phyloP scores from a whole-genome alignment of 2,797 vertebrate genomes.

The Lutjanus argentimaculatus region DNA sequence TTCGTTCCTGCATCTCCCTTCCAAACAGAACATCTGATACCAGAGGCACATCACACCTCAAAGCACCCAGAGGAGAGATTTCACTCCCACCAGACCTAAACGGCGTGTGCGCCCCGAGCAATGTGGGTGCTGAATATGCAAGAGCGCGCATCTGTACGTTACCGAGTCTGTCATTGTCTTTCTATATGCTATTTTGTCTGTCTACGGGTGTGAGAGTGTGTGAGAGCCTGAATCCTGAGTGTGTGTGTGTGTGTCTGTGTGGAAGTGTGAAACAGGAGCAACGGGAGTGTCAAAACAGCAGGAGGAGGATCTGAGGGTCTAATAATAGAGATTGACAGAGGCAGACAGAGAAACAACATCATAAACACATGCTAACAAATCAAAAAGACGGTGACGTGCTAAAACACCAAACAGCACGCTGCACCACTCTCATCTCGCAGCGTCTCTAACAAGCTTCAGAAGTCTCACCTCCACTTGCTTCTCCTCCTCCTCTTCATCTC shows the following conservation, averaged over 20 bases:
- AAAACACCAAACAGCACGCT: conserved; percentile 73
- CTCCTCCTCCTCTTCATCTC: conserved; percentile 65
- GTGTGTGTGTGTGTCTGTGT: conserved; percentile 32
- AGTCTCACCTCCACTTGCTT: conserved; percentile 77
- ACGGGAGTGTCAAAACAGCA: conserved; percentile 78
- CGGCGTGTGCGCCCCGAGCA: conserved; percentile 29
- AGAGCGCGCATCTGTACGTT: conserved; percentile 19
- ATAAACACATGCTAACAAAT: conserved; percentile 84
- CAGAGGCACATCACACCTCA: conserved; percentile 45
- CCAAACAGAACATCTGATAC: conserved; percentile 58
- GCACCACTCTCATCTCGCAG: conserved; percentile 71
- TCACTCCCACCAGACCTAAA: conserved; percentile 47
- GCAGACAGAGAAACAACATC: conserved; percentile 80
- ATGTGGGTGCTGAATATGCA: conserved; percentile 36
- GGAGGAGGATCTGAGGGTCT: conserved; percentile 79
- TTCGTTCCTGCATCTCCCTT: conserved; percentile 47
- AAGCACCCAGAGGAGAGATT: conserved; percentile 51
- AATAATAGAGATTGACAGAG: conserved; percentile 83
- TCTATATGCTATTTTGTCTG: conserved; percentile 38
- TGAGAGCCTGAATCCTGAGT: conserved; percentile 38
- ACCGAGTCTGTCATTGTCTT: conserved; percentile 41
- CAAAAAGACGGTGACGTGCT: conserved; percentile 80
- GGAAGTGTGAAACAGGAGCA: conserved; percentile 75
- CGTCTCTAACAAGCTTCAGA: conserved; percentile 77
- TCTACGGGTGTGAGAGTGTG: conserved; percentile 29